phyloP scores from a whole-genome alignment of 2,113 vertebrate genomes.

The Dipodomys ordii region DNA sequence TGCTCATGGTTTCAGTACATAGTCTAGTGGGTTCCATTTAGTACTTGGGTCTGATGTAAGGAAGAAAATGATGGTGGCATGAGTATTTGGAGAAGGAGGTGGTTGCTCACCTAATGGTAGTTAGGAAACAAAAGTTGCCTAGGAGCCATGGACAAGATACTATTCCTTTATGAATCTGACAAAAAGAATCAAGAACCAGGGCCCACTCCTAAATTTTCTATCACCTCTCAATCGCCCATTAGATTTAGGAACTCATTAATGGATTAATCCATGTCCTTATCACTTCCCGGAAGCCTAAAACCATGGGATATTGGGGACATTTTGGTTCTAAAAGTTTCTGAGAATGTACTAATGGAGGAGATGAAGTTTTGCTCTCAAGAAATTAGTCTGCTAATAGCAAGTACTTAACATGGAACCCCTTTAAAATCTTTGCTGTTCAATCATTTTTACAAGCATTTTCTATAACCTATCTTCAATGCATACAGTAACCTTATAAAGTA shows the following conservation, averaged over 20 bases:
- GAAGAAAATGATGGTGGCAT: background rate
- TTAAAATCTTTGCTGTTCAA: conserved; percentile 23
- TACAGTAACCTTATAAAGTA: background rate
- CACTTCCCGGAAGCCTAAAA: background rate
- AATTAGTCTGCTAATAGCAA: conserved; percentile 15
- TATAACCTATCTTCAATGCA: conserved; percentile 4
- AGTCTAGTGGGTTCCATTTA: background rate
- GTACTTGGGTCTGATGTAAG: background rate
- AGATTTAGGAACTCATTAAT: background rate
- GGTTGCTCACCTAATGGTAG: background rate
- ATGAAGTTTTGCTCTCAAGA: background rate
- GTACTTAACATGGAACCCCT: background rate
- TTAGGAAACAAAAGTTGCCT: background rate
- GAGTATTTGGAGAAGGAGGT: background rate
- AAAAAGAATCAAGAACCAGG: no score
- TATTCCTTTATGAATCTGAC: background rate
- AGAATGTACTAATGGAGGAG: background rate
- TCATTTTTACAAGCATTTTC: conserved; percentile 21
- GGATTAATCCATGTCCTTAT: background rate
- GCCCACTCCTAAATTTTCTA: background rate
- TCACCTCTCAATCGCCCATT: background rate
- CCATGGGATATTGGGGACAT: background rate
- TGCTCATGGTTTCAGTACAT: background rate
- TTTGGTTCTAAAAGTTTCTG: background rate
- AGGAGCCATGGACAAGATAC: background rate